Base-by-base conservation (phyloP, 2,888 invertebrate species). In the Xestia c-nigrum region DNA sequence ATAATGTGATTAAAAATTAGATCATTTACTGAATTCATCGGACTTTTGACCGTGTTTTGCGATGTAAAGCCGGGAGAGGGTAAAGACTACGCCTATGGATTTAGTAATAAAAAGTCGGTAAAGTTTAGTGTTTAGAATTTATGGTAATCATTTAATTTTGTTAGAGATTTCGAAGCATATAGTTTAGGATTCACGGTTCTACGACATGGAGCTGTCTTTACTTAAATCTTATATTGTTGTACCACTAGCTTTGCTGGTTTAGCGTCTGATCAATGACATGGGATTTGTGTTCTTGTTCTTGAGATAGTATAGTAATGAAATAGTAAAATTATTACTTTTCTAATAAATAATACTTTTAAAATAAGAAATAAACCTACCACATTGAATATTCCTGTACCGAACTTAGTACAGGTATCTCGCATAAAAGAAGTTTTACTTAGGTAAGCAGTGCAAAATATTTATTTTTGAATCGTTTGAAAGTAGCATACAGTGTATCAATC, bases 21-120 rank as follows among this genome's bases (percentile, higher is more conserved):
- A 85, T 70, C 72, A 76, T 85, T 86, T 87, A 78, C 83, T 79
- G 78, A 87, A 89, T 87, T 90, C 82, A 85, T 85, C 89, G 90
- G 89, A 93, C 92, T 89, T 65, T 88, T 90, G 76, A 81, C 85
- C 91, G 92, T 92, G 94, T 91, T 91, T 91, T 90, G 92, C 91
- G 88, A 95, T 96, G 94, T 94, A 92, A 67, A 66, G 90, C 92
- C 90, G 89, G 89, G 88, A 90, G 91, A 91, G 92, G 94, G 93
- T 94, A 93, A 93, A 89, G 87, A 91, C 94, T 89, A 90, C 95
- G 93, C 95, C 93, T 95, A 96, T 96, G 96, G 96, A 96, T 96
- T 94, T 96, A 94, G 93, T 94, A 92, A 92, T 95, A 94, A 96
- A 96, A 96, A 96, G 96, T 96, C 96, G 96, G 96, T 96, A 96